These are phyloP conservation scores for Cylloceria caligata DNA, from an alignment of 2,888 invertebrate genomes.

Conservation along the genomic window DNA sequence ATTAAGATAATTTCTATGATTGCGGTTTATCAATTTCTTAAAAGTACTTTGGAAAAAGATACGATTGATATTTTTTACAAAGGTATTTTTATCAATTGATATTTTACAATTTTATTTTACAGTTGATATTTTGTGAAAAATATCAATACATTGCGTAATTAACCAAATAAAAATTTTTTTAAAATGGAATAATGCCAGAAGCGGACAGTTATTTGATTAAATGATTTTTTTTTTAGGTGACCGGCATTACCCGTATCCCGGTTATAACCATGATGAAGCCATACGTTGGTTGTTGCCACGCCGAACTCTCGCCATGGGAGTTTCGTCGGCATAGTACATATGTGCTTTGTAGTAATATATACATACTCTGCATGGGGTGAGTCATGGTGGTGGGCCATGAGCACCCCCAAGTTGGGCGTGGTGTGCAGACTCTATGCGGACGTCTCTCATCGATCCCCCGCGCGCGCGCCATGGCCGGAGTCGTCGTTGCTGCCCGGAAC, in stretches of 20 bases:
- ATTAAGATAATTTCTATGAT: too few relatives aligned
- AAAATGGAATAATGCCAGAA: background rate
- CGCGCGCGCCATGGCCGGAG: conserved; percentile 55
- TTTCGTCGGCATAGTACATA: conserved; percentile 38
- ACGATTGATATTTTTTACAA: too few relatives aligned
- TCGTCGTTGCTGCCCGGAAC: conserved; percentile 47
- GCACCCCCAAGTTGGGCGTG: conserved; percentile 79
- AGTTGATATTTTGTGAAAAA: too few relatives aligned
- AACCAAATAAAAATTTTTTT: background rate
- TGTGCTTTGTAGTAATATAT: conserved; percentile 47
- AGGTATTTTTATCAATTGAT: too few relatives aligned
- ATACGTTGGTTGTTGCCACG: conserved; percentile 53
- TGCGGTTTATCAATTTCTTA: too few relatives aligned
- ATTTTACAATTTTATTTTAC: too few relatives aligned
- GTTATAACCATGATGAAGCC: background rate
- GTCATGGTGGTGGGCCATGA: conserved; percentile 74
- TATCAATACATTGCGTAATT: background rate
- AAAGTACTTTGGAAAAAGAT: too few relatives aligned
- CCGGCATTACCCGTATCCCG: conserved; percentile 39
- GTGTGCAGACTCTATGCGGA: conserved; percentile 77
- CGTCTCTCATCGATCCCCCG: conserved; percentile 80
- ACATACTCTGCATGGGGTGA: conserved; percentile 77
- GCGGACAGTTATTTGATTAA: background rate
- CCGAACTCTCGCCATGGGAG: conserved; percentile 57
- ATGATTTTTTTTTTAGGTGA: conserved; percentile 11